Evolutionary conservation across 2,113 vertebrate species (phyloP), one percentile per base, ranked within the genome.

Genomic region (Oreamnos americanus): DNA sequence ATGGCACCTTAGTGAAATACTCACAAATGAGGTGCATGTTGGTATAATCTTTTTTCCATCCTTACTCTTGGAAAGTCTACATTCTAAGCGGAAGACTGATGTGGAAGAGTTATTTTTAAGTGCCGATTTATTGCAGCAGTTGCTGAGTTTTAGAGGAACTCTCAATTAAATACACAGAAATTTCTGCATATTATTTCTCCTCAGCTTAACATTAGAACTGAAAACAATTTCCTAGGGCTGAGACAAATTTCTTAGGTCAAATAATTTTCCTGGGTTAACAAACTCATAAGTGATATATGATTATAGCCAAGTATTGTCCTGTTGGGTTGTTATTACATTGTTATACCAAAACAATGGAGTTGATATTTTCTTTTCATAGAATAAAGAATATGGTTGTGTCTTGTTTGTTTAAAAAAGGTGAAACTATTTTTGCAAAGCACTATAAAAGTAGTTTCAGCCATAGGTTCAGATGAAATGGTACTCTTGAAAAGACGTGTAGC

Each of bases 251-350:
- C 82, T 94, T 88, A 88, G 53, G 17, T 28, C 26, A 82, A 83
- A 71, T 86, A 94, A 90, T 90, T 89, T 95, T 92, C 58, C 57
- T 96, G 26, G 16, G 39, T 67, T 85, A 92, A 97, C 49, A 94
- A 64, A 88, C 33, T 64, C 45, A 51, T 62, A 71, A 78, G 36
- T 79, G 86, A 82, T 89, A 43, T 5, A 94, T 45, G 13, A 83
- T 45, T 94, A 76, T 5, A 96, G 62, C 33, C 67, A 71, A 47
- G 13, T 45, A 82, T 88, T 82, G 16, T 12, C 17, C 23, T 85
- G 25, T 81, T 49, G 39, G 6, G 71, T 76, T 76, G 39, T 81
- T 53, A 39, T 84, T 97, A 25, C 57, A 5, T 84, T 82, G 57
- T 90, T 86, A 88, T 57, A 60, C 36, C n/a, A 87, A 95, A 95